Base-by-base conservation (phyloP, 2,888 invertebrate genomes). In the Xestoiulus laeticollis region DNA sequence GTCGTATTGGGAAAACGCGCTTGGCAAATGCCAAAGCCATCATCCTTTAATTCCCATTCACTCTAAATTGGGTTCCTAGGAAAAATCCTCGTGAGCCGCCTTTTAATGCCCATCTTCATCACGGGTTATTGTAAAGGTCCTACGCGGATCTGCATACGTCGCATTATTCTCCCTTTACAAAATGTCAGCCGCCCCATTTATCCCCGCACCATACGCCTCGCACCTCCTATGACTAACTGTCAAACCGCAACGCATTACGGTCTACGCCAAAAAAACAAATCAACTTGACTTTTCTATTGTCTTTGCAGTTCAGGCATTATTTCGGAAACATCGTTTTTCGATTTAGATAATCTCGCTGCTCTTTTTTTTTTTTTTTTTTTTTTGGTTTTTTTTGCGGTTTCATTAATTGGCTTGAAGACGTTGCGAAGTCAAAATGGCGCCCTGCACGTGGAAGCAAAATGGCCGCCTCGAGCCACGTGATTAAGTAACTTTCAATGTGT, bases 241-340 rank as follows among this genome's bases (percentile, higher is more conserved):
- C 59, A 59, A 59, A 59, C 59, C 59, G n/a, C 59, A n/a, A 2
- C 43, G 48, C 43, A 43, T 43, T 43, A 43, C 43, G 10, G 43
- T 8, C 43, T 43, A 43, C 5, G 10, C 10, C 5, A 43, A 16
- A 59, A 59, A n/a, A 59, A 19, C 59, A 59, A 59, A 59, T 59
- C 59, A 59, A 59, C 59, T 59, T 59, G 59, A 59, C 59, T 59
- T 59, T 14, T 19, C 59, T 8, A 59, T 59, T 59, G 59, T 59
- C 48, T 48, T 16, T 16, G 14, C 14, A 48, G 12, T 48, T 48
- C 16, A 14, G 16, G 8, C 16, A 10, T 48, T 48, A 48, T 48
- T 48, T 59, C n/a, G 22, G n/a, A 59, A n/a, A 83, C 83, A 83
- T 30, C 83, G 83, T 83, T 83, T 83, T 83, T 83, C 83, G 83